Evolutionary conservation across 2,888 invertebrate genomes (phyloP).

Genomic region (Biston stratarius): DNA sequence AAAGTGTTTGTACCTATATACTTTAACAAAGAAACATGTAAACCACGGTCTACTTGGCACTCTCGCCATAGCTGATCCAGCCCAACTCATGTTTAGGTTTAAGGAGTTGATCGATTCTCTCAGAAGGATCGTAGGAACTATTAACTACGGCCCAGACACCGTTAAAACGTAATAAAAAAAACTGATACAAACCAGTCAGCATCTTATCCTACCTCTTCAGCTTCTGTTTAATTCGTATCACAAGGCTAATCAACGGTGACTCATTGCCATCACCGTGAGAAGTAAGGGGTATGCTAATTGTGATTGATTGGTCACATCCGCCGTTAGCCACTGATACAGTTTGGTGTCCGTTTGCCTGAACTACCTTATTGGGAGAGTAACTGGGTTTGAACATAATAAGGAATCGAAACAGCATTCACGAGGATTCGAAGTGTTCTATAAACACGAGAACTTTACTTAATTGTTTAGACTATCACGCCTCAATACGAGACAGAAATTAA

Average conservation of each 20-base stretch:
- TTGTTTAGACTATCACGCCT: no score
- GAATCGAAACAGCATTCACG: not conserved
- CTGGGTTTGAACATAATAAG: not conserved
- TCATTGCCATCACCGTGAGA: slow-evolving; percentile 50
- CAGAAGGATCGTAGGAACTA: not conserved
- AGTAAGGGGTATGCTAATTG: slow-evolving; percentile 55
- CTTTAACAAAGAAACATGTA: not conserved
- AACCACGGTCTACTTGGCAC: not conserved
- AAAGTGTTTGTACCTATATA: no score
- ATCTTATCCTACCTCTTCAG: slow-evolving; percentile 15
- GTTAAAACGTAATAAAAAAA: slow-evolving; percentile 16
- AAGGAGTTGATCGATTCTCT: not conserved
- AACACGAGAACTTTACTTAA: not conserved
- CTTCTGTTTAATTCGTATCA: slow-evolving; percentile 22
- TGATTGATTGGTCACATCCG: slow-evolving; percentile 69
- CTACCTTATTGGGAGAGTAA: slow-evolving; percentile 6
- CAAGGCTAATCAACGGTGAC: slow-evolving; percentile 34
- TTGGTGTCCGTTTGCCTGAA: slow-evolving; percentile 12
- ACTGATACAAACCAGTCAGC: slow-evolving; percentile 28
- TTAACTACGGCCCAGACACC: slow-evolving; percentile 1
- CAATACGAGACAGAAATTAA: no score
- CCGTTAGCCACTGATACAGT: slow-evolving; percentile 42
- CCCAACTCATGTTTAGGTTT: not conserved
- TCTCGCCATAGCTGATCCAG: not conserved
- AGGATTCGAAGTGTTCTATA: not conserved